Evolutionary conservation across 2,113 vertebrate genomes (phyloP), one percentile per base, ranked within the genome.

Genomic region (Microcebus lehilahytsara): DNA sequence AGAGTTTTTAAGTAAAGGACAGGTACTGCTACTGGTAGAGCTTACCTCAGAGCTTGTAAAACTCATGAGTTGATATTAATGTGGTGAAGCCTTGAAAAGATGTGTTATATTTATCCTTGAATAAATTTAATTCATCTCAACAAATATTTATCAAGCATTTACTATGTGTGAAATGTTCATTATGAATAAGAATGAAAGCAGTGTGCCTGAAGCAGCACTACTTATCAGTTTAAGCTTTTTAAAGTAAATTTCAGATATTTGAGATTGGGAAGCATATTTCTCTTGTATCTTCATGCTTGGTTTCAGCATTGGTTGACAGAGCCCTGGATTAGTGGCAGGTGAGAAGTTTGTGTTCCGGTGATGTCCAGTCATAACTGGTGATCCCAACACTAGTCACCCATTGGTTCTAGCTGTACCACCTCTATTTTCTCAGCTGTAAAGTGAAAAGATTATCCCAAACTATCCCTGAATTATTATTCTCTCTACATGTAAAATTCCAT

Each of bases 121-220:
- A 96, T 94, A 94, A 92, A 94, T 95, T 86, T 95, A 96, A 95
- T 81, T 96, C 46, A 93, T 89, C 90, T 95, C 66, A 88, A 34
- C 96, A 97, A 97, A 96, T 97, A 97, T 98, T 98, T 97, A 96
- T 96, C 91, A 96, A 97, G 87, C 11, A 94, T 81, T 95, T 92
- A 64, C 89, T 95, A 91, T 42, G 80, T 93, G 93, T 89, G 58
- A 96, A 96, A 40, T 88, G 49, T 85, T 91, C 92, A 90, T 92
- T 90, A 97, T 95, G 83, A 95, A 95, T 87, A 87, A 93, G 53
- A 92, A 83, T 90, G 85, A 72, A 87, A 78, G 69, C 9, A 72
- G 46, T 27, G 37, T 78, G 27, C 58, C 93, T 90, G 32, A 83
- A 77, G 85, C 84, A 67, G 9, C 77, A 34, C 66, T 56, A 53